These are phyloP conservation scores for Morphnarchus princeps DNA, from an alignment of 2,113 vertebrate species.

Conservation along the genomic window DNA sequence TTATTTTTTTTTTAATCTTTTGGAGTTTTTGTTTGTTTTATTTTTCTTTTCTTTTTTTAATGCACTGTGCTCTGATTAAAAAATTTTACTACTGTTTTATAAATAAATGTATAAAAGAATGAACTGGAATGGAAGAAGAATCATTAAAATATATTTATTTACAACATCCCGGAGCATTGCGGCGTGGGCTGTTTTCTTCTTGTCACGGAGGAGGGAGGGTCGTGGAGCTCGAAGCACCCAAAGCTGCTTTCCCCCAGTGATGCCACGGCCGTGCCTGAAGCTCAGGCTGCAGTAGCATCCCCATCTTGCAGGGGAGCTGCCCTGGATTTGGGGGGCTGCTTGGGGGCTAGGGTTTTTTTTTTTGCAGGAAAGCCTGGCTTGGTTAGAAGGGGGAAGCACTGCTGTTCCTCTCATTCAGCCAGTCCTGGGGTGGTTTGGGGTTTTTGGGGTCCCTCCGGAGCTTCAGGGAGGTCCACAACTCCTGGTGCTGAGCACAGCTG, in stretches of 20 bases:
- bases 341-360: background rate
- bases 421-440: background rate
- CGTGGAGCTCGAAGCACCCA: too few relatives aligned
- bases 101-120: conserved; percentile 72
- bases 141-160: conserved; percentile 75
- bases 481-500: background rate
- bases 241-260: background rate
- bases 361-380: background rate
- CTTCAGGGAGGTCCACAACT: background rate
- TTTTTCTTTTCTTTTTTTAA: conserved; percentile 43
- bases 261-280: background rate
- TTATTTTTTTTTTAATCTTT: conserved; percentile 3
- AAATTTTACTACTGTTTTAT: conserved; percentile 75
- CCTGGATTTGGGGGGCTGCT: background rate
- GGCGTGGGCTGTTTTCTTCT: background rate
- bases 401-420: background rate
- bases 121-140: conserved; percentile 68
- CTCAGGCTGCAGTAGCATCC: background rate
- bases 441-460: background rate
- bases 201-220: background rate
- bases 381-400: background rate
- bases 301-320: background rate
- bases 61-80: conserved; percentile 66
- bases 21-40: background rate
- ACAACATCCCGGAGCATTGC: background rate